Evolutionary conservation across 2,797 vertebrate species (phyloP).

Genomic region (Onychomys arenicola): DNA sequence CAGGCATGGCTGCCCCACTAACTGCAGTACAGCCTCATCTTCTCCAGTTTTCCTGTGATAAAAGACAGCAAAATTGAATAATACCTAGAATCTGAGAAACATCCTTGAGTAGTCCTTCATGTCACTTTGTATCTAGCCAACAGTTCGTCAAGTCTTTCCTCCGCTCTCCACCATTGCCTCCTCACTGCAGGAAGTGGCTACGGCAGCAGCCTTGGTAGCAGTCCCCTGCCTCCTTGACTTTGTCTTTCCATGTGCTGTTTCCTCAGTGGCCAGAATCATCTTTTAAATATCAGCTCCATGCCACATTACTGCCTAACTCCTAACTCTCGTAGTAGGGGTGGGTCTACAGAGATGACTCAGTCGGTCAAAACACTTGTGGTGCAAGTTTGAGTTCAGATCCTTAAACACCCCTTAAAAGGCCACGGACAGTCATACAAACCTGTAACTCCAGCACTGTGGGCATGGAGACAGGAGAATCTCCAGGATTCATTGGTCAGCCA

Average conservation of each 20-base stretch:
- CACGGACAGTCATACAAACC: rapidly evolving
- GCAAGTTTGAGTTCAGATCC: not conserved
- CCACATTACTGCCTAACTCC: not conserved
- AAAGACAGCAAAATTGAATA: not conserved
- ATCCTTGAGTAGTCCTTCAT: not conserved
- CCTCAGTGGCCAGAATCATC: not conserved
- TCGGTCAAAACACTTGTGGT: not conserved
- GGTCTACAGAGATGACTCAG: too few relatives aligned
- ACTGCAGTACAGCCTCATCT: not conserved
- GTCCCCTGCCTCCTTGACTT: not conserved
- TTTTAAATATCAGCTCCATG: not conserved
- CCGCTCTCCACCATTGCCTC: not conserved
- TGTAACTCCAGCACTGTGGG: not conserved
- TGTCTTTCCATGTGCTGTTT: not conserved
- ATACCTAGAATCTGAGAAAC: not conserved
- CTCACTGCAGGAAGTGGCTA: not conserved
- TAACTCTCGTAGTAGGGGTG: not conserved
- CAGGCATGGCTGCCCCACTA: not conserved
- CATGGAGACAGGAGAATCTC: not conserved
- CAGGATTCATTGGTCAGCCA: not conserved
- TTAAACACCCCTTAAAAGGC: not conserved
- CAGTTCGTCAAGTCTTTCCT: not conserved
- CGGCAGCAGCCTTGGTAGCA: too few relatives aligned
- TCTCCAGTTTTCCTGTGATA: not conserved
- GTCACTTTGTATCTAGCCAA: not conserved